phyloP scores from a whole-genome alignment of 2,888 invertebrate genomes.

The Boloria selene region DNA sequence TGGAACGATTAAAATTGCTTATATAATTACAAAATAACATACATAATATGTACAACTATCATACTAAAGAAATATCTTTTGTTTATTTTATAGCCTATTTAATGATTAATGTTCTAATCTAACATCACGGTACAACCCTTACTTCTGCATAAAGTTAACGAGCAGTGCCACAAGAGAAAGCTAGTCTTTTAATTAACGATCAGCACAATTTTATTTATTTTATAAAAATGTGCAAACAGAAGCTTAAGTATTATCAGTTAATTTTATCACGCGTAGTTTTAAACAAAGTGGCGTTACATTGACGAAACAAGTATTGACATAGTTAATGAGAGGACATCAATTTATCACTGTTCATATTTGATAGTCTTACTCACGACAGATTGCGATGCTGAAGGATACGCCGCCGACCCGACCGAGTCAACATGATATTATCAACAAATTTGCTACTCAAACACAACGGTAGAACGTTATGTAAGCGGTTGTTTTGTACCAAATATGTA shows the following conservation, averaged over 20 bases:
- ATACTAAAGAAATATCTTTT: too few relatives aligned
- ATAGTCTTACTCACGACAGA: slow-evolving; percentile 14
- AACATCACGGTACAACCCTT: too few relatives aligned
- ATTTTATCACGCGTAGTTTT: slow-evolving; percentile 5
- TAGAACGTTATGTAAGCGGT: slow-evolving; percentile 19
- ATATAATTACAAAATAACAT: too few relatives aligned
- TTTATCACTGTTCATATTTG: slow-evolving; percentile 35
- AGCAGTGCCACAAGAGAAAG: too few relatives aligned
- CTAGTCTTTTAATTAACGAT: too few relatives aligned
- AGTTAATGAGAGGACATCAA: slow-evolving; percentile 28
- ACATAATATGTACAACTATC: too few relatives aligned
- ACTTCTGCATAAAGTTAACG: too few relatives aligned
- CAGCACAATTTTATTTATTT: too few relatives aligned
- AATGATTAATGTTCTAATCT: too few relatives aligned
- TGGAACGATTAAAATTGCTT: too few relatives aligned
- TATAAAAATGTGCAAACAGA: too few relatives aligned
- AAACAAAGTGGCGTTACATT: slow-evolving; percentile 11
- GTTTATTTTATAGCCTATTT: too few relatives aligned
- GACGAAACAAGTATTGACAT: slow-evolving; percentile 26
- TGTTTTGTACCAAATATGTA: background rate
- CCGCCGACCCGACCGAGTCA: slow-evolving; percentile 49
- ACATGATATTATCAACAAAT: slow-evolving; percentile 44
- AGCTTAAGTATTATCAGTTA: background rate
- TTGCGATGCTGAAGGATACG: slow-evolving; percentile 48
- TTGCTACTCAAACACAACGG: slow-evolving; percentile 38